These are phyloP conservation scores for Oikopleura dioica DNA, from an alignment of 23 tunicate species.

Conservation along the genomic window DNA sequence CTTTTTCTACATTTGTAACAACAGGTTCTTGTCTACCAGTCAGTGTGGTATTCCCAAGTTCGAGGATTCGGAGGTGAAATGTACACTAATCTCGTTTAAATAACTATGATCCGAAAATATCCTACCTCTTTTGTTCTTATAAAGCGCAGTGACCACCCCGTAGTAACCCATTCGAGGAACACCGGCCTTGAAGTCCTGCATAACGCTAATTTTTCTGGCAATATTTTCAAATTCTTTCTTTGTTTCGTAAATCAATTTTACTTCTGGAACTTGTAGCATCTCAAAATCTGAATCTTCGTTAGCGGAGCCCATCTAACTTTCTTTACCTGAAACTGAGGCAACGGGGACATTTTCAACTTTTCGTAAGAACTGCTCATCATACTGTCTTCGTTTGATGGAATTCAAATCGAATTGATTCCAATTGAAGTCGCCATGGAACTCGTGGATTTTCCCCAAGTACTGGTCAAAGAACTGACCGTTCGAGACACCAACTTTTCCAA, in stretches of 20 bases:
- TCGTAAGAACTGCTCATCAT: constrained; percentile 23
- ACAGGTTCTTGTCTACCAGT: too few species aligned
- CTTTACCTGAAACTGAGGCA: not conserved
- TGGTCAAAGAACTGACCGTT: constrained; percentile 70
- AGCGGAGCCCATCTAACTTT: too few species aligned
- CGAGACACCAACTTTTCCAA: constrained; percentile 65
- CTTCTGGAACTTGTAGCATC: too few species aligned
- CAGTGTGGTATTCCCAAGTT: not conserved
- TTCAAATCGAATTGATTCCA: constrained; percentile 29
- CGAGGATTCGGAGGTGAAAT: not conserved
- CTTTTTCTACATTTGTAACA: too few species aligned
- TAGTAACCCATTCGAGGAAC: constrained; percentile 69
- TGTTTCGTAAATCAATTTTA: not conserved
- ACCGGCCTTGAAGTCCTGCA: constrained; percentile 86
- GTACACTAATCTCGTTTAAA: too few species aligned
- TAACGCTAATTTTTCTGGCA: constrained; percentile 35
- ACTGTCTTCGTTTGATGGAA: constrained; percentile 25
- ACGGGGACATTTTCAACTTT: constrained; percentile 18
- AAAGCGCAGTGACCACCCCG: constrained; percentile 39
- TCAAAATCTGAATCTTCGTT: too few species aligned
- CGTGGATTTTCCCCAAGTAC: constrained; percentile 39
- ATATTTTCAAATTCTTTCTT: not conserved
- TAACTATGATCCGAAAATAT: too few species aligned
- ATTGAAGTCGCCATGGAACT: constrained; percentile 23
- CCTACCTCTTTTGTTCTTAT: constrained; percentile 14